Evolutionary conservation across 1,140 invertebrate genomes (phyloP).

Genomic region (Drosophila persimilis): DNA sequence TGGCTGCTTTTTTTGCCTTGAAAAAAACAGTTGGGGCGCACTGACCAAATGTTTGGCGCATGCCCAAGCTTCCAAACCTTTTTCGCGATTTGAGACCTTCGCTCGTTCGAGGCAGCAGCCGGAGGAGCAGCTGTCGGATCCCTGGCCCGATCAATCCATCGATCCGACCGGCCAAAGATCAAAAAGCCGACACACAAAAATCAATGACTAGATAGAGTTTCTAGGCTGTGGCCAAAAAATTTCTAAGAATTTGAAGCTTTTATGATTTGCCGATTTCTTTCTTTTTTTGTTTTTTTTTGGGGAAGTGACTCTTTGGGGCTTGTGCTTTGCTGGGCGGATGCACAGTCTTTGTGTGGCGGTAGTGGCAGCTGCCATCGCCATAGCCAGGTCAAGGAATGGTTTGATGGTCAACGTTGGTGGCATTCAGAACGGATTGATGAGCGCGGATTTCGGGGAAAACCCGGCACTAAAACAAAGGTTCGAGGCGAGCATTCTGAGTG

Average conservation of each 20-base stretch:
- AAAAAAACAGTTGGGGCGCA: conserved; percentile 33
- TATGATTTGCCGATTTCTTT: conserved; percentile 65
- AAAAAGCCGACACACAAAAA: conserved; percentile 65
- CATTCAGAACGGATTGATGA: conserved; percentile 33
- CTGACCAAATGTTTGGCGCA: conserved; percentile 70
- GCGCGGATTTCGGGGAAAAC: conserved; percentile 46
- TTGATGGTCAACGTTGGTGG: conserved; percentile 64
- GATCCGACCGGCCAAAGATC: conserved; percentile 65
- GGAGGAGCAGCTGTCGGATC: conserved; percentile 58
- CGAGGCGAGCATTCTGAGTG: conserved; percentile 25
- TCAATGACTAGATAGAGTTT: conserved; percentile 79
- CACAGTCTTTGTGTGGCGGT: conserved; percentile 11
- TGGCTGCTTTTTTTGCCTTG: not conserved
- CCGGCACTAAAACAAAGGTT: conserved; percentile 39
- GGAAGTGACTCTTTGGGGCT: conserved; percentile 36
- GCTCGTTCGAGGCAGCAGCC: not conserved
- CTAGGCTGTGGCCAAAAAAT: conserved; percentile 57
- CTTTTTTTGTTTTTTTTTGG: conserved; percentile 32
- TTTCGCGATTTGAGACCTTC: conserved; percentile 73
- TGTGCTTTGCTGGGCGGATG: conserved; percentile 52
- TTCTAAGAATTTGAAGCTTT: conserved; percentile 76
- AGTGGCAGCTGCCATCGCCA: conserved; percentile 57
- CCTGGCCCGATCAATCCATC: conserved; percentile 45
- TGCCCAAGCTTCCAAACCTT: conserved; percentile 75
- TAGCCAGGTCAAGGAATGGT: conserved; percentile 13